phyloP scores from a whole-genome alignment of 1,140 invertebrate genomes.

The Diorhabda elongata region DNA sequence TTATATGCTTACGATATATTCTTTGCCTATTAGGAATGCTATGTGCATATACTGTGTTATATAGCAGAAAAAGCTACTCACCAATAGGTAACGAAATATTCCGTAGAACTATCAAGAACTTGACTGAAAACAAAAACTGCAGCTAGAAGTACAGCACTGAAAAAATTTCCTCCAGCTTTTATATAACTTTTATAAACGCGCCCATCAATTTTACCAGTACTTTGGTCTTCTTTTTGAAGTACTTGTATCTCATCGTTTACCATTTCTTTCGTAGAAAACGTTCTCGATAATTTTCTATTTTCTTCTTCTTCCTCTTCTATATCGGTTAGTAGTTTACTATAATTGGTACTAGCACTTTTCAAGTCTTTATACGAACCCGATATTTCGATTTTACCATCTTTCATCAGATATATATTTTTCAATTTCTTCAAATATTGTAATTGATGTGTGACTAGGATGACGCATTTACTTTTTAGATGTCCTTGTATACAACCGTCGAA shows the following conservation, averaged over 20 bases:
- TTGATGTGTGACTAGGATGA: constrained; percentile 83
- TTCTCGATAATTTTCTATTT: constrained; percentile 2
- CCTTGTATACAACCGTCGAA: constrained; percentile 62
- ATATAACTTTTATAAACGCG: constrained; percentile 60
- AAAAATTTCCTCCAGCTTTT: constrained; percentile 52
- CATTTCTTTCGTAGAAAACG: background rate
- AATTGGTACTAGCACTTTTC: constrained; percentile 43
- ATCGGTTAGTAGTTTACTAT: constrained; percentile 54
- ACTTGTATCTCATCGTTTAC: constrained; percentile 5
- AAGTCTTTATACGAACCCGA: constrained; percentile 50
- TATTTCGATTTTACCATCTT: constrained; percentile 57
- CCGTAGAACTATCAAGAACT: constrained; percentile 58
- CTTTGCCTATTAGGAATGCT: background rate
- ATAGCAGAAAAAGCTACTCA: constrained; percentile 38
- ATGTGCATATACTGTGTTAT: background rate
- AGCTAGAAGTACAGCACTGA: constrained; percentile 50
- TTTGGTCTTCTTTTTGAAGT: constrained; percentile 11
- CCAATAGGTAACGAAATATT: constrained; percentile 66
- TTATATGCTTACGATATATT: background rate
- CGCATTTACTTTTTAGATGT: constrained; percentile 61
- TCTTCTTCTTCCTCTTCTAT: constrained; percentile 44
- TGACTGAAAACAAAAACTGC: constrained; percentile 58
- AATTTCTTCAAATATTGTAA: constrained; percentile 78
- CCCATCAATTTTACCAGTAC: constrained; percentile 16
- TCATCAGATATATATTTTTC: constrained; percentile 61